Evolutionary conservation across 2,113 vertebrate species (phyloP).

Genomic region (Syngnathus floridae): DNA sequence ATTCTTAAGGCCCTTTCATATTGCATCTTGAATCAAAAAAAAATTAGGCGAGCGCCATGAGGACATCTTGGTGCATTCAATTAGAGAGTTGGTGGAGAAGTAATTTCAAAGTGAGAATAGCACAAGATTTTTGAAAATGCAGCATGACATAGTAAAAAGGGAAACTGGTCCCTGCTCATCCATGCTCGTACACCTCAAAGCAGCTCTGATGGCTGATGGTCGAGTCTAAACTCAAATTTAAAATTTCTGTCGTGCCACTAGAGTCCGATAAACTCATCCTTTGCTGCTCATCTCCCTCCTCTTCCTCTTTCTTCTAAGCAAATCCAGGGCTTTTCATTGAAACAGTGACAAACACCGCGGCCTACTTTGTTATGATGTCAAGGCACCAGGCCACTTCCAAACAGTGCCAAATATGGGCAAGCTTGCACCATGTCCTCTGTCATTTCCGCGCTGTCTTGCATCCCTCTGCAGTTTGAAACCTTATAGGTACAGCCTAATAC

Average conservation of each 20-base stretch:
- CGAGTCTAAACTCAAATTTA: background rate
- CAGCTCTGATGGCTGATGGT: background rate
- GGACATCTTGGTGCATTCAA: background rate
- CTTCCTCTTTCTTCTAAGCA: no score
- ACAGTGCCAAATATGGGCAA: background rate
- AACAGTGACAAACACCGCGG: no score
- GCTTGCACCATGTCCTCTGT: no score
- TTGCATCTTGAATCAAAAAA: background rate
- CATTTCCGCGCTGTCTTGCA: no score
- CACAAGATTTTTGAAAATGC: background rate
- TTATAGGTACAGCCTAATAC: no score
- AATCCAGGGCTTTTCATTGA: no score
- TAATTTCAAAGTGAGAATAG: background rate
- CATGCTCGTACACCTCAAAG: background rate
- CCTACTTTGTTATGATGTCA: no score
- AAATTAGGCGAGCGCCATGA: background rate
- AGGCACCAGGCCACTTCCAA: no score
- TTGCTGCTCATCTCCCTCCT: no score
- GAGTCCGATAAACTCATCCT: background rate
- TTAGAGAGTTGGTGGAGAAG: background rate
- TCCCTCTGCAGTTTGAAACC: no score
- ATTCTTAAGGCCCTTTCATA: slow-evolving; percentile 2
- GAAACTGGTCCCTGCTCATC: background rate
- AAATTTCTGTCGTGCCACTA: background rate
- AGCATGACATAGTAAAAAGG: background rate